Evolutionary conservation across 2,797 vertebrate genomes (phyloP), one percentile per base, ranked within the genome.

Genomic region (Alcedo quadribrachys): DNA sequence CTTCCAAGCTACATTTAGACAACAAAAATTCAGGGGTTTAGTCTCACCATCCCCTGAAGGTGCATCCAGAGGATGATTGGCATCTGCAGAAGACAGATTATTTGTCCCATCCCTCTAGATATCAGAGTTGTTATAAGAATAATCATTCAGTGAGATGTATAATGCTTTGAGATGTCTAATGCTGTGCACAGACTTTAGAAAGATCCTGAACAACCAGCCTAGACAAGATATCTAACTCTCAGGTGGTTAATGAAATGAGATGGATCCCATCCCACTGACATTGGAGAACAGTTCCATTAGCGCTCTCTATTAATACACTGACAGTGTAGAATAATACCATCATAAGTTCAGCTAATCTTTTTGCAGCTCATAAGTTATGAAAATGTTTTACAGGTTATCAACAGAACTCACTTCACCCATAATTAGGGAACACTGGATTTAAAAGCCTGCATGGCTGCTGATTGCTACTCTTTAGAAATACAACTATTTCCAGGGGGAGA

Each of bases 301-400:
- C 11, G 3, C 15, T 65, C 66, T 65, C 73, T 68, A 28, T 87
- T 78, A 85, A 93, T 65, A 77, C 54, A 37, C 43, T 58, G 68
- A 12, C 65, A 62, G 53, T 3, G 9, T 24, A 51, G 67, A 79
- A 85, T 48, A 82, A 86, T 33, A 16, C 43, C 58, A 45, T 69
- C 63, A 9, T 35, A 89, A 87, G 32, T 86, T 90, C 80, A 88
- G 80, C 65, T 76, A 43, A 92, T 76, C 35, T 74, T 89, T 85
- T 67, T 86, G 81, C 61, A 84, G 15, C 68, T 94, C 33, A 3
- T 69, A 92, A 88, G 53, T 70, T 54, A 65, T 18, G 71, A 77
- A 90, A 90, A 74, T 73, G 17, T 58, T 89, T 80, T 89, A 32
- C 53, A 89, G 68, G n/a, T 65, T 93, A 86, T 87, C 78, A 82